Percentiles rank a stretch among this genome's conserved stretches.
phyloP scores from a whole-genome alignment of 2,888 invertebrate species.

The Acanthococcus lagerstroemiae region DNA sequence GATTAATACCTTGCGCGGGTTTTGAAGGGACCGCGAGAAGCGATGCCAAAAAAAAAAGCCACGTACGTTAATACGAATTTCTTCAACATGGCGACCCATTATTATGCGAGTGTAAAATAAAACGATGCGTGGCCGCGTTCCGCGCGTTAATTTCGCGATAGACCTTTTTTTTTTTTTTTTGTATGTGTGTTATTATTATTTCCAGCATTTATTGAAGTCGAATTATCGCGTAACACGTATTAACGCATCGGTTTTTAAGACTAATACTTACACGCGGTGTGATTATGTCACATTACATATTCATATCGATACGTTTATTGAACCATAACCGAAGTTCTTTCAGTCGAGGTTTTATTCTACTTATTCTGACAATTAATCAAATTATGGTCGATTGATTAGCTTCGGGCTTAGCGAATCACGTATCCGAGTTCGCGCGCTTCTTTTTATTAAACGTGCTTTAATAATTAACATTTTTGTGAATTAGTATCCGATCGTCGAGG shows the following conservation, averaged over 20 bases:
- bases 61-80: neutral
- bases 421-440: too few relatives aligned
- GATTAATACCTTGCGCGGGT: neutral
- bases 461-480: too few relatives aligned
- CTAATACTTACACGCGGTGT: neutral
- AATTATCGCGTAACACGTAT: conserved; percentile 15
- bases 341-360: conserved; percentile 12
- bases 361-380: conserved; percentile 18
- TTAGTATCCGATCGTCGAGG: too few relatives aligned
- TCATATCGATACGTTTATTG: conserved; percentile 21
- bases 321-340: conserved; percentile 3
- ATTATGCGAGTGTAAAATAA: neutral
- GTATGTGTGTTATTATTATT: neutral
- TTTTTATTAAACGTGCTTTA: too few relatives aligned
- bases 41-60: neutral
- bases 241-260: conserved; percentile 3
- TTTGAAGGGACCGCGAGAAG: neutral
- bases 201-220: neutral
- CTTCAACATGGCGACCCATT: neutral
- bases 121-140: neutral
- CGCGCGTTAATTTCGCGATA: neutral
- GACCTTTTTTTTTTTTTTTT: conserved; percentile 8
- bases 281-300: conserved; percentile 21
- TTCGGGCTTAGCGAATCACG: too few relatives aligned
- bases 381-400: conserved; percentile 12